phyloP scores from a whole-genome alignment of 2,113 vertebrate species.

The Conger conger region DNA sequence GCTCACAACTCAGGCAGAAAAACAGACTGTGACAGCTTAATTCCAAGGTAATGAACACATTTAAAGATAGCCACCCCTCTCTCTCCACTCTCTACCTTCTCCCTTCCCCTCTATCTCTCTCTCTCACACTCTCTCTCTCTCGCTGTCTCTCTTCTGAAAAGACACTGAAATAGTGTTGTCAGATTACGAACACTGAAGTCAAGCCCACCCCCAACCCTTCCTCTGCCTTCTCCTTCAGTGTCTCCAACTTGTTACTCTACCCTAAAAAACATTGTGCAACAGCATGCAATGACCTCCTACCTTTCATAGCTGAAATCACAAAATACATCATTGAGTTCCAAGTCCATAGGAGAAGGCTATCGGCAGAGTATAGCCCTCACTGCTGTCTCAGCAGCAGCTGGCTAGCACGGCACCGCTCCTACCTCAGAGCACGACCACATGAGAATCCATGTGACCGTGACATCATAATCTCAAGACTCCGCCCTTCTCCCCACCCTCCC shows the following conservation, averaged over 20 bases:
- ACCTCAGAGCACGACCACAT: conserved; percentile 71
- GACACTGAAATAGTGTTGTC: conserved; percentile 55
- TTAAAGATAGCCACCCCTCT: conserved; percentile 7
- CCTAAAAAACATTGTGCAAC: background rate
- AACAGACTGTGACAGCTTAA: conserved; percentile 21
- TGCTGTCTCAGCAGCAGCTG: conserved; percentile 51
- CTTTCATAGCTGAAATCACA: conserved; percentile 89
- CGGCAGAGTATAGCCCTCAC: conserved; percentile 53
- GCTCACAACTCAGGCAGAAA: conserved; percentile 19
- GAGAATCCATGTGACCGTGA: conserved; percentile 79
- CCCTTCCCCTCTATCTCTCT: background rate
- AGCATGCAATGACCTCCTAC: conserved; percentile 56
- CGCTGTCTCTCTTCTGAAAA: background rate
- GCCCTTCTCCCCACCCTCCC: conserved; percentile 55
- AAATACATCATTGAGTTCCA: conserved; percentile 79
- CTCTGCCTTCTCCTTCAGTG: background rate
- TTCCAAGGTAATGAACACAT: conserved; percentile 23
- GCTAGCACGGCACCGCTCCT: conserved; percentile 46
- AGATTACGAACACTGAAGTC: conserved; percentile 13
- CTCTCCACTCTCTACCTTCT: background rate
- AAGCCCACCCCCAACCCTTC: background rate
- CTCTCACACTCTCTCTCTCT: background rate
- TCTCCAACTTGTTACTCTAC: conserved; percentile 18
- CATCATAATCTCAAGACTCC: conserved; percentile 53
- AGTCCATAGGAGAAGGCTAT: conserved; percentile 43